Percentiles rank a stretch among this genome's conserved stretches.
Evolutionary conservation across 2,888 invertebrate genomes (phyloP).

Genomic region (Criorhina ranunculi): DNA sequence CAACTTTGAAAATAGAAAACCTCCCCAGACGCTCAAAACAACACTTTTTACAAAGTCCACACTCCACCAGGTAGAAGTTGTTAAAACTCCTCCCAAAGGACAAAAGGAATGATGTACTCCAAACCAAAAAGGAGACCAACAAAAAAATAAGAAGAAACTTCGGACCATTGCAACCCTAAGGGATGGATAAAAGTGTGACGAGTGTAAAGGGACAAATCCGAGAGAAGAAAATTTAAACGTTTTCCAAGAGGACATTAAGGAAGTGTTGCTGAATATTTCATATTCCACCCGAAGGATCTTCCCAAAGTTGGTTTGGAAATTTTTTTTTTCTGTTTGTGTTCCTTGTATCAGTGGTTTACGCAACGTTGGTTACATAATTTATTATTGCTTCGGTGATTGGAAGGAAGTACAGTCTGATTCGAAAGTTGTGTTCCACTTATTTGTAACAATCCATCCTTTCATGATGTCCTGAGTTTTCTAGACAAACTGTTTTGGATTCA

Average conservation of each 20-base stretch:
- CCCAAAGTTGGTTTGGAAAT: slow-evolving; percentile 13
- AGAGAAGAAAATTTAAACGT: slow-evolving; percentile 37
- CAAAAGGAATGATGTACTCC: neutral
- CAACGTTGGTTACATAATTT: slow-evolving; percentile 21
- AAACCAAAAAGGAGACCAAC: neutral
- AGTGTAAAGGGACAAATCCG: slow-evolving; percentile 6
- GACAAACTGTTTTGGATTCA: neutral
- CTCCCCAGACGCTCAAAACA: neutral
- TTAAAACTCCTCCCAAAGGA: slow-evolving; percentile 17
- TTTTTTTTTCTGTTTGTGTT: neutral
- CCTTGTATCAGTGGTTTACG: slow-evolving; percentile 24
- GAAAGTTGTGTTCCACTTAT: too few species aligned
- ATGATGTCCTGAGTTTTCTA: too few species aligned
- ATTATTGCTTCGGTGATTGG: slow-evolving; percentile 18
- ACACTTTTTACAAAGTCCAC: slow-evolving; percentile 18
- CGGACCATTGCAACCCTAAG: slow-evolving; percentile 31
- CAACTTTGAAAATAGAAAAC: neutral
- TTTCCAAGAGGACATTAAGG: slow-evolving; percentile 30
- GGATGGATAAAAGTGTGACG: slow-evolving; percentile 20
- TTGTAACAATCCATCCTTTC: too few species aligned
- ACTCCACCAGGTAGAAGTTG: slow-evolving; percentile 28
- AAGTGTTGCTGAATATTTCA: slow-evolving; percentile 37
- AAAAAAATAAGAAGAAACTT: slow-evolving; percentile 14
- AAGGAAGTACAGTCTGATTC: neutral
- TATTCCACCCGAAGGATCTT: slow-evolving; percentile 12